Evolutionary conservation across 2,113 vertebrate species (phyloP), one percentile per base, ranked within the genome.

Genomic region (Thunnus thynnus): DNA sequence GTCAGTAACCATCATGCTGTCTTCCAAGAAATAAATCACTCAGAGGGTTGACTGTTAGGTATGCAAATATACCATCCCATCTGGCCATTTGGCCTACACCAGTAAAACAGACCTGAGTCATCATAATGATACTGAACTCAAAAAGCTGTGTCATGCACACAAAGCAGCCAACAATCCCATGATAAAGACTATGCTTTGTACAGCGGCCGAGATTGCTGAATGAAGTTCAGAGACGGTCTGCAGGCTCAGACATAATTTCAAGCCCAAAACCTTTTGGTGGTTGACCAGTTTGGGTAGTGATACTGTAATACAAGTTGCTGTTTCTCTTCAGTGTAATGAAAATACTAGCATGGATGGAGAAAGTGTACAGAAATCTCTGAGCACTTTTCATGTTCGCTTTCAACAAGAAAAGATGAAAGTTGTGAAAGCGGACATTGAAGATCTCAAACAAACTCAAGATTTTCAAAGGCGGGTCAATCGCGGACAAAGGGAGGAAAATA

Each of bases 51-150:
- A 94, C 94, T 86, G 94, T 93, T 93, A 87, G 93, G 72, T 95
- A 99, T 99, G 97, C 98, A 99, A 99, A 99, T 98, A 86, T 87
- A 86, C 89, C 94, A 89, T 92, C 93, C 89, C 94, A 92, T 95
- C 94, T 96, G 96, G 96, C 95, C 96, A 95, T 82, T 85, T 51
- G 69, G 80, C 46, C 72, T 3, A 13, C 14, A 51, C 55, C 91
- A 94, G 94, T 95, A 89, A 95, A 95, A 95, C 89, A 95, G 94
- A 89, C 88, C 54, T 95, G 94, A 95, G 84, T 92, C 91, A 94
- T 79, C 44, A 3, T 85, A 66, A 16, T 8, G 74, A 60, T 50
- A 78, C 65, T 65, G 27, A 69, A 10, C 51, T 62, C 7, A 47
- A 48, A 68, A 67, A 22, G 41, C 58, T 82, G 71, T 0, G 8